Percentiles rank a stretch among this genome's conserved stretches.
phyloP scores from a whole-genome alignment of 2,797 vertebrate species.

The Lerista edwardsae region DNA sequence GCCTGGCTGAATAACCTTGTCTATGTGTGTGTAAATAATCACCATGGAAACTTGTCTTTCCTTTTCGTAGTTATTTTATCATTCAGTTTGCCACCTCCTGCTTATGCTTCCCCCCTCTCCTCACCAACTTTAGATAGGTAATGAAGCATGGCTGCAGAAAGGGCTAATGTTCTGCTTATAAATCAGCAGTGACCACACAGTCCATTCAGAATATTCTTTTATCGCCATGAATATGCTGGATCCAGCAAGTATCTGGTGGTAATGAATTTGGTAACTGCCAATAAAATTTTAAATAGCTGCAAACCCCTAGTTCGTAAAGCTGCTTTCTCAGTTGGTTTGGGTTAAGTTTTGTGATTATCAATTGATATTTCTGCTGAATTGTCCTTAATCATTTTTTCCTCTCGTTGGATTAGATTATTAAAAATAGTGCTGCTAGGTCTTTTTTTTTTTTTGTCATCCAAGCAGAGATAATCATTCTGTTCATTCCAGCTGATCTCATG shows the following conservation, averaged over 20 bases:
- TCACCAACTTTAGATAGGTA: constrained; percentile 18
- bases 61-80: constrained; percentile 13
- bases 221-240: constrained; percentile 42
- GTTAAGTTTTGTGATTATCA: constrained; percentile 42
- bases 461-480: constrained; percentile 40
- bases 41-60: not conserved
- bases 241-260: constrained; percentile 30
- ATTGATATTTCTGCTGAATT: constrained; percentile 37
- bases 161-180: not conserved
- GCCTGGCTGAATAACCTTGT: not conserved
- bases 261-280: constrained; percentile 57
- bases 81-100: not conserved
- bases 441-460: constrained; percentile 47
- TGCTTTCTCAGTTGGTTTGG: constrained; percentile 41
- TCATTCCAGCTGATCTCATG: constrained; percentile 40
- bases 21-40: not conserved
- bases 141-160: not conserved
- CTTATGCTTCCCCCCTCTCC: not conserved
- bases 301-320: constrained; percentile 66
- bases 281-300: constrained; percentile 70
- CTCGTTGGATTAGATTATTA: not conserved
- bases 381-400: not conserved
- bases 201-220: constrained; percentile 30
- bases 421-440: constrained; percentile 31
- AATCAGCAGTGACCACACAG: constrained; percentile 17